Evolutionary conservation across 2,113 vertebrate genomes (phyloP).

Genomic region (Pterophyllum scalare): DNA sequence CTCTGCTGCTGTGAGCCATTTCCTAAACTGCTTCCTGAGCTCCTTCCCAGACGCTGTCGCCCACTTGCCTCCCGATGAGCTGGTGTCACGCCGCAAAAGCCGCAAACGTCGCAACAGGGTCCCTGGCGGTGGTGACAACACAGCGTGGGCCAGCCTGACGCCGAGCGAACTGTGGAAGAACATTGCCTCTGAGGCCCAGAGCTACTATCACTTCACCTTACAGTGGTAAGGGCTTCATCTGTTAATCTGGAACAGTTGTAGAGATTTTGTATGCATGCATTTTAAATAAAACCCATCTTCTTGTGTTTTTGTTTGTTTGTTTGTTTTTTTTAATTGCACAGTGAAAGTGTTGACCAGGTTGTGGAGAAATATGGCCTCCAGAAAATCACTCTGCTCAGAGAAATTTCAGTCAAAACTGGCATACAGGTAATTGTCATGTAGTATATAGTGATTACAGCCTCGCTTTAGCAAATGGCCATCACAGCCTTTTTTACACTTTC

Average conservation of each 20-base stretch:
- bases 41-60: conserved; percentile 94
- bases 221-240: conserved; percentile 85
- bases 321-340: conserved; percentile 55
- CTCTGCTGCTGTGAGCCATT: conserved; percentile 96
- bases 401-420: conserved; percentile 95
- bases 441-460: neutral
- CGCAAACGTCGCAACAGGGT: conserved; percentile 92
- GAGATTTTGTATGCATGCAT: neutral
- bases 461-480: neutral
- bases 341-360: conserved; percentile 94
- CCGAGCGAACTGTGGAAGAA: conserved; percentile 96
- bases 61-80: conserved; percentile 93
- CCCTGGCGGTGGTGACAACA: conserved; percentile 91
- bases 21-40: conserved; percentile 97
- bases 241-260: neutral
- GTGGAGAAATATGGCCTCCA: conserved; percentile 93
- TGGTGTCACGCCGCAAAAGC: conserved; percentile 94
- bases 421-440: conserved; percentile 86
- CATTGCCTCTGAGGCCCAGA: conserved; percentile 90
- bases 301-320: neutral
- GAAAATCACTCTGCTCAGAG: conserved; percentile 93
- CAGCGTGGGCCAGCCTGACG: conserved; percentile 93
- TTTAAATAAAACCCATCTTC: neutral
- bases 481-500: neutral
- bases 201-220: conserved; percentile 90